Percentiles rank a stretch among this genome's conserved stretches.
phyloP scores from a whole-genome alignment of 2,113 vertebrate genomes.

The Collichthys lucidus region DNA sequence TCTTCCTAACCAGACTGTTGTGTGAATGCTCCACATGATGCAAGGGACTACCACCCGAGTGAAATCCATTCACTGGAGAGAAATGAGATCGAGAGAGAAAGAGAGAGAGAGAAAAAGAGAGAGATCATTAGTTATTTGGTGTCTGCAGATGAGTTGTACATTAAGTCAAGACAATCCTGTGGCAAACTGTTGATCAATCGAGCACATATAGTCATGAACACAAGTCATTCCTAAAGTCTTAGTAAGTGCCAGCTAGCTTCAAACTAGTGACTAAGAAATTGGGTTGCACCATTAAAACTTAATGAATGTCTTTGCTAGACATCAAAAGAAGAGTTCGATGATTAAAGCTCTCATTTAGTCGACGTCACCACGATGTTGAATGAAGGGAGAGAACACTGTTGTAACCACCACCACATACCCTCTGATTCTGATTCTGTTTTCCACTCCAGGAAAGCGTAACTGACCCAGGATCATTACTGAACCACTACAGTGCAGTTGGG shows the following conservation, averaged over 20 bases:
- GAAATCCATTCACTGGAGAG: slow-evolving; percentile 94
- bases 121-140: slow-evolving; percentile 1
- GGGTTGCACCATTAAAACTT: background rate
- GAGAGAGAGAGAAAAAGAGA: background rate
- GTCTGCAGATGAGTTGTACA: background rate
- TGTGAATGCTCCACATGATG: slow-evolving; percentile 89
- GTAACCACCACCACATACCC: no score
- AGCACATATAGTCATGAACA: no score
- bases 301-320: background rate
- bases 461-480: no score
- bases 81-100: slow-evolving; percentile 23
- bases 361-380: no score
- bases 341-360: no score
- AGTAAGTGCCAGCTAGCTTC: background rate
- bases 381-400: no score
- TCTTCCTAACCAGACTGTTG: slow-evolving; percentile 86
- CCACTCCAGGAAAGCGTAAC: no score
- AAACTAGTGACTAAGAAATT: background rate
- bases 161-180: background rate
- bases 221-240: background rate
- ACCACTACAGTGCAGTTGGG: no score
- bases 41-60: slow-evolving; percentile 87
- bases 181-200: background rate
- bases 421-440: no score
- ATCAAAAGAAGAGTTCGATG: no score